Percentiles rank a stretch among this genome's conserved stretches.
These are phyloP conservation scores for Amblyornis subalaris DNA, from an alignment of 2,113 vertebrate genomes.

Conservation along the genomic window DNA sequence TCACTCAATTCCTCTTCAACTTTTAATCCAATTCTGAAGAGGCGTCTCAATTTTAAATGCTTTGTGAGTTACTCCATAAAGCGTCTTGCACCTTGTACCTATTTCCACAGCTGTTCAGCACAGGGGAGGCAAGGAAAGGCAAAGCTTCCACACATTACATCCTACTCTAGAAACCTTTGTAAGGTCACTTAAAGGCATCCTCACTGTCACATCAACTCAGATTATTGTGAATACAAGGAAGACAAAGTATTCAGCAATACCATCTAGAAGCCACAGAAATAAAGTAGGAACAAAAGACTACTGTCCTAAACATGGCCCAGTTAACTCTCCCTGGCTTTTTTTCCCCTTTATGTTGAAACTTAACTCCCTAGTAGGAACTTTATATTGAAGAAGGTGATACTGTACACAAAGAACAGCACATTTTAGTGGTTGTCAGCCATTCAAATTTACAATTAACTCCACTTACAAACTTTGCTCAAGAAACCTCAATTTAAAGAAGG, in stretches of 20 bases:
- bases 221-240: neutral
- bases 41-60: neutral
- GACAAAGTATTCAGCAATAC: neutral
- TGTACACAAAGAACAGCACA: neutral
- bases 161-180: neutral
- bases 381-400: neutral
- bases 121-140: neutral
- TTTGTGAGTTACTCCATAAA: neutral
- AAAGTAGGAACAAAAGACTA: neutral
- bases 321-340: neutral
- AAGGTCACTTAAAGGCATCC: neutral
- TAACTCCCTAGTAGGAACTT: neutral
- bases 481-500: neutral
- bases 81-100: neutral
- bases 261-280: neutral
- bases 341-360: neutral
- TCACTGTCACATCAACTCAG: neutral
- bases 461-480: neutral
- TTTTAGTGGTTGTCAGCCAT: neutral
- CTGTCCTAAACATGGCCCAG: neutral
- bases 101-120: neutral
- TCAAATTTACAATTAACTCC: neutral
- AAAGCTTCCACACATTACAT: neutral
- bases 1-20: neutral
- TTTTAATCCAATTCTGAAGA: neutral